phyloP scores from a whole-genome alignment of 1,140 invertebrate genomes.

The Psilanteris sp. region DNA sequence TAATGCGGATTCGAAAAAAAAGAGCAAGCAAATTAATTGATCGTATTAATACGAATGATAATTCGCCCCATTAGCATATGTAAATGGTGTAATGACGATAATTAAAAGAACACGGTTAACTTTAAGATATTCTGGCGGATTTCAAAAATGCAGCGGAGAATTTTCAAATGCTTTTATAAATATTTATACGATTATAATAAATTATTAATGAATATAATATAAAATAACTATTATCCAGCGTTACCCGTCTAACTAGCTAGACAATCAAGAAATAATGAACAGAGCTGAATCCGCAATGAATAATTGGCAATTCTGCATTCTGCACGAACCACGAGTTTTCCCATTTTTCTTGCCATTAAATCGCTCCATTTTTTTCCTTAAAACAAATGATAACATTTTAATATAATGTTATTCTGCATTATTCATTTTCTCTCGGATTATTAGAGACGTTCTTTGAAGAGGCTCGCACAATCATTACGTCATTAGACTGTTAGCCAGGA shows the following conservation, averaged over 20 bases:
- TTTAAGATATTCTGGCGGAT: no score
- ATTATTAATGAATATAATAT: constrained; percentile 12
- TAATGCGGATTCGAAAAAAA: no score
- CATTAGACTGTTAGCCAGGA: constrained; percentile 34
- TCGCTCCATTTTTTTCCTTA: constrained; percentile 42
- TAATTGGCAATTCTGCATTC: constrained; percentile 22
- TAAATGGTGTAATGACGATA: no score
- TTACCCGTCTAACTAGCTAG: constrained; percentile 5
- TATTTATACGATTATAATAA: constrained; percentile 16
- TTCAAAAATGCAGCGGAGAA: not conserved
- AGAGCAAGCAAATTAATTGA: no score
- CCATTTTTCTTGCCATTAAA: constrained; percentile 27
- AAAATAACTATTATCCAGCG: constrained; percentile 7
- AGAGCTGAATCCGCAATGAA: constrained; percentile 24
- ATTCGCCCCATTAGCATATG: no score
- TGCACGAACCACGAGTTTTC: constrained; percentile 7
- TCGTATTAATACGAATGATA: no score
- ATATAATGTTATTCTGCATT: constrained; percentile 55
- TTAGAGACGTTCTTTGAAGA: constrained; percentile 22
- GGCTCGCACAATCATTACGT: constrained; percentile 37
- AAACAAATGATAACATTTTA: constrained; percentile 52
- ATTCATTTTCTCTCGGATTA: constrained; percentile 45
- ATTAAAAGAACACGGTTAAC: no score
- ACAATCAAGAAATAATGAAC: constrained; percentile 31
- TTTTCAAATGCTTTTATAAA: not conserved